Conservation (phyloP, 2,888 invertebrate genomes). For the Athrips mouffetella region DNA sequence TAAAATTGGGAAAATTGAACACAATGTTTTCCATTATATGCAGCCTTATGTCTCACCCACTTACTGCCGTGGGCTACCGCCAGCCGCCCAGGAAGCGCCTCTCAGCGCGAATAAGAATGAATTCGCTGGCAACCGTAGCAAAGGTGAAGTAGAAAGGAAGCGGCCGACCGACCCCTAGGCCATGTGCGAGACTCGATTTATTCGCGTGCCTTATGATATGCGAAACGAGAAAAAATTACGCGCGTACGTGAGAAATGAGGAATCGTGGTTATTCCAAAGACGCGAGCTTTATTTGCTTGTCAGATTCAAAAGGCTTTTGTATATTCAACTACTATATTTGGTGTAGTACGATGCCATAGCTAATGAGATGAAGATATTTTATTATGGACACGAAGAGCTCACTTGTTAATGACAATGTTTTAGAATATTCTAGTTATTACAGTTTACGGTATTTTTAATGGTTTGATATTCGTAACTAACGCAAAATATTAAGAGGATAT, state of each 20-base stretch:
- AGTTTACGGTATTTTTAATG: too few species aligned
- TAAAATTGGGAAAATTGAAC: not conserved
- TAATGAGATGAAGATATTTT: too few species aligned
- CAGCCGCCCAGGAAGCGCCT: slow-evolving; percentile 75
- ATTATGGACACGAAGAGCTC: too few species aligned
- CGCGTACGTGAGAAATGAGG: slow-evolving; percentile 4
- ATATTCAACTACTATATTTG: not conserved
- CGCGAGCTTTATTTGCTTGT: slow-evolving; percentile 5
- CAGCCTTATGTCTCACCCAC: slow-evolving; percentile 29
- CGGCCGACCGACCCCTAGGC: slow-evolving; percentile 56
- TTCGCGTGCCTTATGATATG: slow-evolving; percentile 53
- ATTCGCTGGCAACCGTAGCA: slow-evolving; percentile 75
- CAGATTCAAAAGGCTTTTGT: not conserved
- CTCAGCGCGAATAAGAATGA: slow-evolving; percentile 76
- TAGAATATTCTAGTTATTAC: too few species aligned
- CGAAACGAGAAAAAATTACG: slow-evolving; percentile 44
- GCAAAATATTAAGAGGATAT: too few species aligned
- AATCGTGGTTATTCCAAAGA: slow-evolving; percentile 28
- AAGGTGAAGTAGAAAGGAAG: slow-evolving; percentile 75
- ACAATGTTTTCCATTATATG: not conserved
- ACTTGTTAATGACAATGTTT: too few species aligned
- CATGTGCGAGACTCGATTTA: slow-evolving; percentile 47
- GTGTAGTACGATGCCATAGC: too few species aligned
- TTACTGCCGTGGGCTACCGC: slow-evolving; percentile 55
- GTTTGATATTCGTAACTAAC: too few species aligned